Evolutionary conservation across 2,113 vertebrate genomes (phyloP).

Genomic region (Synchiropus splendidus): DNA sequence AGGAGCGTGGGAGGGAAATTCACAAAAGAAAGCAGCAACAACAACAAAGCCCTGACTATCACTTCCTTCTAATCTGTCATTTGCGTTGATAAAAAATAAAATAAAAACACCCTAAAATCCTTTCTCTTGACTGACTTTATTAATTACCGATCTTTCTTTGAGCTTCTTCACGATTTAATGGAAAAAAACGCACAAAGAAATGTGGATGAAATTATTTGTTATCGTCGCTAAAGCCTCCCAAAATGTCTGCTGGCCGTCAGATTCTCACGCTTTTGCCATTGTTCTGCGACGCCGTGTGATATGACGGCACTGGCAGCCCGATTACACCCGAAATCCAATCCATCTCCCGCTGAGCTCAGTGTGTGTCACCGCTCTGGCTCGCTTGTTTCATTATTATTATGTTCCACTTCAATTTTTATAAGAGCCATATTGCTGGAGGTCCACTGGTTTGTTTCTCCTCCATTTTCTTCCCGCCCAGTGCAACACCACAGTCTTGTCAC

Average conservation of each 20-base stretch:
- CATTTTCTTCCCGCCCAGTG: too few relatives aligned
- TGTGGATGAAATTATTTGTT: conserved; percentile 44
- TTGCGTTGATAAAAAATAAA: conserved; percentile 13
- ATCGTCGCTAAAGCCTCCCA: conserved; percentile 33
- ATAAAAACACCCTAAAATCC: conserved; percentile 27
- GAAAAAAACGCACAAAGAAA: conserved; percentile 38
- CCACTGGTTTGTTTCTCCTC: conserved; percentile 1
- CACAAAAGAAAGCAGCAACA: neutral
- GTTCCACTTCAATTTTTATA: conserved; percentile 7
- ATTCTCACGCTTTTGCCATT: conserved; percentile 32
- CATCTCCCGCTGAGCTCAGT: conserved; percentile 12
- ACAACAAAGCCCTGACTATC: conserved; percentile 1
- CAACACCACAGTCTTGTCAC: too few relatives aligned
- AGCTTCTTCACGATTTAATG: conserved; percentile 9
- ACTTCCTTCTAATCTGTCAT: conserved; percentile 2
- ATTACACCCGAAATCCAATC: conserved; percentile 22
- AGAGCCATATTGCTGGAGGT: conserved; percentile 18
- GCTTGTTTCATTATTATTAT: conserved; percentile 2
- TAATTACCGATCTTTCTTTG: conserved; percentile 36
- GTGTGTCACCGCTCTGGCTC: conserved; percentile 22
- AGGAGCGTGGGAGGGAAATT: neutral
- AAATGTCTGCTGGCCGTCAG: conserved; percentile 35
- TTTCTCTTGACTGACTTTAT: conserved; percentile 37
- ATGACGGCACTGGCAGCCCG: conserved; percentile 28
- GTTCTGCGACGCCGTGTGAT: conserved; percentile 44